These are phyloP conservation scores for Biston stratarius DNA, from an alignment of 2,888 invertebrate species.

Conservation along the genomic window DNA sequence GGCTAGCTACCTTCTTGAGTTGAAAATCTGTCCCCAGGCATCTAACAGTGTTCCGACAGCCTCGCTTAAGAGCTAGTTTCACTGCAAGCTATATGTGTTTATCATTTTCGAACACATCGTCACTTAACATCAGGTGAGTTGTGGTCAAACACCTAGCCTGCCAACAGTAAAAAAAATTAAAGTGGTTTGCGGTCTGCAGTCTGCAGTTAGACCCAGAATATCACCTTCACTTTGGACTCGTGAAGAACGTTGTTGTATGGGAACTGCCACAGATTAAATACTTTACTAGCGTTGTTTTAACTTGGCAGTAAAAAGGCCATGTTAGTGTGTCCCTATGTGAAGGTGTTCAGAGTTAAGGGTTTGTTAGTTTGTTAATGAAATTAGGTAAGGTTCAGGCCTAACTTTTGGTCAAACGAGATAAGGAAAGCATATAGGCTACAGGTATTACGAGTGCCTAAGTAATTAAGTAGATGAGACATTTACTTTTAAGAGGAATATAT, in stretches of 20 bases:
- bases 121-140: no score
- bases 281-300: slow-evolving; percentile 15
- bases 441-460: no score
- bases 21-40: no score
- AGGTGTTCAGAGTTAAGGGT: slow-evolving; percentile 9
- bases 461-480: no score
- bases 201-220: not conserved
- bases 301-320: slow-evolving; percentile 7
- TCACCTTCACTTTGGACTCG: slow-evolving; percentile 5
- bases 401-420: slow-evolving; percentile 16
- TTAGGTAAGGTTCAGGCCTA: slow-evolving; percentile 6
- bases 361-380: slow-evolving; percentile 11
- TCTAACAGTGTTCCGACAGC: no score
- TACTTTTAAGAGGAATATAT: no score
- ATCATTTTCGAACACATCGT: no score
- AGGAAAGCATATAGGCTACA: not conserved
- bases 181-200: not conserved
- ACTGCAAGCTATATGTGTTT: no score
- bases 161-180: no score
- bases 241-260: slow-evolving; percentile 11
- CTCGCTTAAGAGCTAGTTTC: no score
- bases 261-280: slow-evolving; percentile 15
- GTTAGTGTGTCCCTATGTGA: slow-evolving; percentile 12
- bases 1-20: no score
- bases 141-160: no score